Evolutionary conservation across 1,140 invertebrate species (phyloP).

Genomic region (Lutraria rhynchaena): DNA sequence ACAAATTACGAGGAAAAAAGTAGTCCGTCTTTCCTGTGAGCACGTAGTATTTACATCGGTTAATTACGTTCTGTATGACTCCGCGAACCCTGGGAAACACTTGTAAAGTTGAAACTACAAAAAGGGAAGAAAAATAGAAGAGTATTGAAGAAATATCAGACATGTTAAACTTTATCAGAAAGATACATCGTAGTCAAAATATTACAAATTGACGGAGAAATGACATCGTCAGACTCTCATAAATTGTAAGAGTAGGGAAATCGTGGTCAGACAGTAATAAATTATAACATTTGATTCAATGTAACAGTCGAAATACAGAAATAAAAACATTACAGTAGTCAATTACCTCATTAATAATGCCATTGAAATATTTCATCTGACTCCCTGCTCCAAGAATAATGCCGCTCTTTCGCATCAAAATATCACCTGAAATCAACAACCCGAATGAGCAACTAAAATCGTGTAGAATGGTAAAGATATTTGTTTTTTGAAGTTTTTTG

Average conservation of each 20-base stretch:
- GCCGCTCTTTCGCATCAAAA: conserved; percentile 39
- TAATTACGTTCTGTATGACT: too few relatives aligned
- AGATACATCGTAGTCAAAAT: neutral
- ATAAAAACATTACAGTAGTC: neutral
- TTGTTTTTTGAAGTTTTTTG: neutral
- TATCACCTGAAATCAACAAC: conserved; percentile 32
- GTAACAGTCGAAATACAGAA: too few relatives aligned
- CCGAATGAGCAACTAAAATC: neutral
- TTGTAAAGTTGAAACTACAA: conserved; percentile 49
- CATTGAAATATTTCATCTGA: conserved; percentile 22
- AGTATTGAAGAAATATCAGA: too few relatives aligned
- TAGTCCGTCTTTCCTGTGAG: too few relatives aligned
- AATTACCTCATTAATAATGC: conserved; percentile 32
- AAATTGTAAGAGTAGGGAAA: neutral
- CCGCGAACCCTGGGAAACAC: conserved; percentile 39
- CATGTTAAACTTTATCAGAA: too few relatives aligned
- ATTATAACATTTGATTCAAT: too few relatives aligned
- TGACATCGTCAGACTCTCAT: neutral
- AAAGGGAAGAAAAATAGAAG: neutral
- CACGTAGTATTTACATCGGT: too few relatives aligned
- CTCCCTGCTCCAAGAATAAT: conserved; percentile 48
- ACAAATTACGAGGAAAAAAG: too few relatives aligned
- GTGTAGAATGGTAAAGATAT: neutral
- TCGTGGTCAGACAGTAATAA: neutral
- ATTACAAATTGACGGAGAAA: neutral